phyloP scores from a whole-genome alignment of 2,888 invertebrate genomes.

The Dastarcus helophoroides region DNA sequence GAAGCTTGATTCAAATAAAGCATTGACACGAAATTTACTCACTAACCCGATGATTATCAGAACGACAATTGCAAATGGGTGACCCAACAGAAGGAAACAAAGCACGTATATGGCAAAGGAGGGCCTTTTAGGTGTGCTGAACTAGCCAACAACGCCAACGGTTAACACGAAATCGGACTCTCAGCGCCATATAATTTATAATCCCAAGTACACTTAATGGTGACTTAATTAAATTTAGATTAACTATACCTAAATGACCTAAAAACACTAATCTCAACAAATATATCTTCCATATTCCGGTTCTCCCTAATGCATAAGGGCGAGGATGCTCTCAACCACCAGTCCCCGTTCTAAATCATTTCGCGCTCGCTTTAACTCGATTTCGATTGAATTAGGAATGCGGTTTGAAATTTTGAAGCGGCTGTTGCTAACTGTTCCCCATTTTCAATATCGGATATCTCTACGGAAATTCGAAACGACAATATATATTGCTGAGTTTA shows the following conservation, averaged over 20 bases:
- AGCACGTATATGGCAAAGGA: no score
- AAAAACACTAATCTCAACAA: slow-evolving; percentile 11
- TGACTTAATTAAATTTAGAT: slow-evolving; percentile 12
- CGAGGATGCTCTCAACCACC: slow-evolving; percentile 11
- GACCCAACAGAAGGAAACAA: no score
- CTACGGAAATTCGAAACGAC: no score
- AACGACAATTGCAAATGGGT: no score
- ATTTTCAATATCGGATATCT: no score
- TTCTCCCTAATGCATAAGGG: slow-evolving; percentile 12
- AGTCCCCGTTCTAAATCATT: slow-evolving; percentile 24
- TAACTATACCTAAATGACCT: slow-evolving; percentile 12
- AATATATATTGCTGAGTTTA: no score
- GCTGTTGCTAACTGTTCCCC: slow-evolving; percentile 19
- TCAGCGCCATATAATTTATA: slow-evolving; percentile 10
- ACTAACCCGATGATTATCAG: no score
- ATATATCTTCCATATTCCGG: slow-evolving; percentile 10
- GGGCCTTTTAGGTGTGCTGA: no score
- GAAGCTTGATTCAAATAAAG: no score
- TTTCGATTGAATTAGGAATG: slow-evolving; percentile 32
- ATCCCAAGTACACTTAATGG: slow-evolving; percentile 10
- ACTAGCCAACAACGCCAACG: no score
- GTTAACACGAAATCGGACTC: no score
- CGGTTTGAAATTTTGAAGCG: slow-evolving; percentile 26
- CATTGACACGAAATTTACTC: no score
- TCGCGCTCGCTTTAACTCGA: slow-evolving; percentile 30